Evolutionary conservation across 2,113 vertebrate genomes (phyloP).

Genomic region (Silurus asotus): DNA sequence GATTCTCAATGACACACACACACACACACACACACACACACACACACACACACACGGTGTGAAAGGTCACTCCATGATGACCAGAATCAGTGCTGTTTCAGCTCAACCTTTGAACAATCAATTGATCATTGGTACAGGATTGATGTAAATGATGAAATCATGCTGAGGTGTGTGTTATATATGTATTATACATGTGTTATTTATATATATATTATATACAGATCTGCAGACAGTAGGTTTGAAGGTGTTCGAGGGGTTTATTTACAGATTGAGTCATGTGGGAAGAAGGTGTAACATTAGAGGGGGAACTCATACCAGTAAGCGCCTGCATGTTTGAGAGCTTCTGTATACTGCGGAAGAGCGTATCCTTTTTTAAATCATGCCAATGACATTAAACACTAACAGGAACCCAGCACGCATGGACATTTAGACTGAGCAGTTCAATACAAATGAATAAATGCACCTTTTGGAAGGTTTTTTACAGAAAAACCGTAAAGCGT

Average conservation of each 20-base stretch:
- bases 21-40: conserved; percentile 1
- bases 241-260: background rate
- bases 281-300: background rate
- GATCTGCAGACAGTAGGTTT: background rate
- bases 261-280: background rate
- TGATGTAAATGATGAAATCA: background rate
- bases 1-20: background rate
- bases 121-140: background rate
- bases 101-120: background rate
- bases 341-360: background rate
- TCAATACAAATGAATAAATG: too few relatives aligned
- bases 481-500: background rate
- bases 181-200: too few relatives aligned
- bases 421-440: background rate
- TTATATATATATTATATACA: too few relatives aligned
- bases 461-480: background rate
- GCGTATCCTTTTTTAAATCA: background rate
- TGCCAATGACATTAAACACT: background rate
- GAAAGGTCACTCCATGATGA: background rate
- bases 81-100: background rate
- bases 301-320: background rate
- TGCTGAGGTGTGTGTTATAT: background rate
- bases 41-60: background rate
- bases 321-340: background rate
- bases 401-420: background rate